phyloP scores from a whole-genome alignment of 2,888 invertebrate genomes.

The Busseola fusca region DNA sequence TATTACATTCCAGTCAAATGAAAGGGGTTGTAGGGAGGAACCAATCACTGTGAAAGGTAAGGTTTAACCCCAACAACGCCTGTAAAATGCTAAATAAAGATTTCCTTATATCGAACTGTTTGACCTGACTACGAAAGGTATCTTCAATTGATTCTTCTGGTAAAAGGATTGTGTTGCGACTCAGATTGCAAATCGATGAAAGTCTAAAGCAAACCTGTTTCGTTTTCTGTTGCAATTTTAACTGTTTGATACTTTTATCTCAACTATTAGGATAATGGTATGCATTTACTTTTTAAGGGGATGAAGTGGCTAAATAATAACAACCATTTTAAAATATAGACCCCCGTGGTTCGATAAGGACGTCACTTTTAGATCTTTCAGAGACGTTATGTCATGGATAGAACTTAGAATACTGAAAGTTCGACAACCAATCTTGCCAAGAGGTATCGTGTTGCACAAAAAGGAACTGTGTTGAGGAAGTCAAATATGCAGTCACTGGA shows the following conservation, averaged over 20 bases:
- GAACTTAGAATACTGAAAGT: background rate
- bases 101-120: conserved; percentile 67
- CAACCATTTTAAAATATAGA: background rate
- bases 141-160: conserved; percentile 51
- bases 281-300: background rate
- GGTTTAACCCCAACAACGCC: conserved; percentile 71
- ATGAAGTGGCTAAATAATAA: background rate
- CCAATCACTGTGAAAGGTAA: conserved; percentile 80
- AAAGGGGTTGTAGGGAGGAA: conserved; percentile 67
- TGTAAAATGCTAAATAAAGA: conserved; percentile 72
- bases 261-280: background rate
- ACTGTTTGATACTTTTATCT: background rate
- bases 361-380: background rate
- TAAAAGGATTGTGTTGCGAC: conserved; percentile 58
- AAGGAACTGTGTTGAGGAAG: background rate
- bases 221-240: background rate
- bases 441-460: background rate
- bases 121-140: conserved; percentile 50
- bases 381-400: background rate
- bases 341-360: no score
- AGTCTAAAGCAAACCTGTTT: conserved; percentile 2
- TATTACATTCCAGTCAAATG: conserved; percentile 55
- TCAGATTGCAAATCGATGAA: conserved; percentile 35
- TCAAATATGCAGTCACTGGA: background rate
- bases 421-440: background rate